These are phyloP conservation scores for Eurystomus glaucurus DNA, from an alignment of 2,797 vertebrate genomes.

Conservation along the genomic window DNA sequence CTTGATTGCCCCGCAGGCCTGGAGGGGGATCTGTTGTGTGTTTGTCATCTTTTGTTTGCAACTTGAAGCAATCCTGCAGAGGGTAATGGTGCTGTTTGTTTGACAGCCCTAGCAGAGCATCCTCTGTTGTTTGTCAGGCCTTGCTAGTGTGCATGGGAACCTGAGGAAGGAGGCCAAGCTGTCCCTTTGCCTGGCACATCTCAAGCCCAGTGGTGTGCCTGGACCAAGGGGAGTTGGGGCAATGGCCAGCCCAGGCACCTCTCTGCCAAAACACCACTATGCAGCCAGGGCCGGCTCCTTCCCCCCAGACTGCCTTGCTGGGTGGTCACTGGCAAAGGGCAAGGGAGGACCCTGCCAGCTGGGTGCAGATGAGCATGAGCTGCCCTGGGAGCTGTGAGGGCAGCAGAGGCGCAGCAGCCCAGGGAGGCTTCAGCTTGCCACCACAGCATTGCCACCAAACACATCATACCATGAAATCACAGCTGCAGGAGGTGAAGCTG, in stretches of 20 bases:
- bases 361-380: rapidly evolving
- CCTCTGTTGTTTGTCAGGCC: slow-evolving; percentile 50
- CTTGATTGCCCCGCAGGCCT: slow-evolving; percentile 2
- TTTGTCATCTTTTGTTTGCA: slow-evolving; percentile 71
- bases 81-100: slow-evolving; percentile 38
- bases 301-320: background rate
- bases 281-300: background rate
- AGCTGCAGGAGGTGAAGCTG: background rate
- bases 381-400: rapidly evolving
- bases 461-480: background rate
- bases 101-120: slow-evolving; percentile 27
- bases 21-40: slow-evolving; percentile 60
- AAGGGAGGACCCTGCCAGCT: background rate
- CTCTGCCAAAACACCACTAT: background rate
- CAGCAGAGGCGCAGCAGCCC: background rate
- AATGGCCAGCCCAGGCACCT: rapidly evolving
- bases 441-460: rapidly evolving
- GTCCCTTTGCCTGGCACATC: background rate
- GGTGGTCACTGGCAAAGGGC: background rate
- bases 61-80: slow-evolving; percentile 52
- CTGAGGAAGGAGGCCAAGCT: background rate
- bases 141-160: background rate
- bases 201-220: rapidly evolving
- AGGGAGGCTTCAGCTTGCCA: background rate
- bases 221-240: background rate